These are phyloP conservation scores for Merodon equestris DNA, from an alignment of 2,888 invertebrate genomes.

Conservation along the genomic window DNA sequence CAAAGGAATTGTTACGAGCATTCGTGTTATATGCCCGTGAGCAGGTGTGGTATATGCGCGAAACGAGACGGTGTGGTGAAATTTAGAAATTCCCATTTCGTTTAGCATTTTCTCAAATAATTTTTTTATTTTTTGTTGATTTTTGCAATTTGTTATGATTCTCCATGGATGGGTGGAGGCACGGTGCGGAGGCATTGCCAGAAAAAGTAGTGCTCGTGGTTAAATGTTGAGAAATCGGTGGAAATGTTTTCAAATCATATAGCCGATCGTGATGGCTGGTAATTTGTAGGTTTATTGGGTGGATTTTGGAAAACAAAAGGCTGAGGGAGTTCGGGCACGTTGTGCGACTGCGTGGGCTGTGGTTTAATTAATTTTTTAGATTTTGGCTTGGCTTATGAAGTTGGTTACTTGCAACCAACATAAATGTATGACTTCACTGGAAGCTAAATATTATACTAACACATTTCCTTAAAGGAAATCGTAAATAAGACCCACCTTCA, in stretches of 20 bases:
- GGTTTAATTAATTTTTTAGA: too few relatives aligned
- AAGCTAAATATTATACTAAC: too few relatives aligned
- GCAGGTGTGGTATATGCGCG: too few relatives aligned
- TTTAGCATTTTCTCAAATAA: not conserved
- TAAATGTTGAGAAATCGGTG: not conserved
- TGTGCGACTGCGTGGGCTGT: too few relatives aligned
- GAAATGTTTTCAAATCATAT: too few relatives aligned
- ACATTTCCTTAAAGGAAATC: too few relatives aligned
- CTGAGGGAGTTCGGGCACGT: too few relatives aligned
- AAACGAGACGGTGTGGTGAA: conserved; percentile 43
- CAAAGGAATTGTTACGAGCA: conserved; percentile 40
- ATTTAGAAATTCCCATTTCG: conserved; percentile 29
- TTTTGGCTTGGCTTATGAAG: too few relatives aligned
- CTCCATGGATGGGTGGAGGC: not conserved
- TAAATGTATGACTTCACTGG: too few relatives aligned
- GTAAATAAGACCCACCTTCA: too few relatives aligned
- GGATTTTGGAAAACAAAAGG: too few relatives aligned
- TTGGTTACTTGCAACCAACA: too few relatives aligned
- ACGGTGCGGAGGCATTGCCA: not conserved
- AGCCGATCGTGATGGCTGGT: not conserved
- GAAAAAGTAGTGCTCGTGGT: not conserved
- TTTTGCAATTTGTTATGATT: not conserved
- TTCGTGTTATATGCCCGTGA: not conserved
- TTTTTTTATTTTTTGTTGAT: not conserved
- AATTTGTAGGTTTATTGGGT: not conserved